Evolutionary conservation across 2,888 invertebrate species (phyloP), one percentile per base, ranked within the genome.

Genomic region (Hypselothyrea guttata): DNA sequence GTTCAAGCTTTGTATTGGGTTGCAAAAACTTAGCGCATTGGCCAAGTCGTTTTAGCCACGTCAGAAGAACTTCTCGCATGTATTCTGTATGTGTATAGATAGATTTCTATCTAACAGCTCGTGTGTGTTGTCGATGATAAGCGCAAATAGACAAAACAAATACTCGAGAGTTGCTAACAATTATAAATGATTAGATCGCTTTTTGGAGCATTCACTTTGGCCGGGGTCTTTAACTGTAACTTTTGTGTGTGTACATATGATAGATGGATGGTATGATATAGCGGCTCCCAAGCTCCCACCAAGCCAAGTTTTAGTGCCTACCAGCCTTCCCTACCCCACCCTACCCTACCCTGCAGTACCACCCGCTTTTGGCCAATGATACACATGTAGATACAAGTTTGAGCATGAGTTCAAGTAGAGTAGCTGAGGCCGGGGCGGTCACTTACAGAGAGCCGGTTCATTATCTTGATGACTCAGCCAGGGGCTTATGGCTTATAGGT

Each of bases 131-230:
- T 66, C 75, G 62, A 77, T 83, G 83, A 83, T 84, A 83, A 84
- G 79, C 79, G 75, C 65, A 83, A 83, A 83, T 67, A 82, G 75
- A 77, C 84, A 83, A 73, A 77, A 67, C 77, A 82, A 76, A 82
- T 71, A 82, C 67, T 78, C 57, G 67, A 81, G 67, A 81, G 67
- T 73, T 77, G 84, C 81, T 77, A 81, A 75, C 81, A 81, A 81
- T 81, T 81, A 84, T 81, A 81, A 81, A 81, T 81, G 81, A 81
- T 81, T 81, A 84, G 75, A 84, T 81, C 77, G 81, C 81, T 81
- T 81, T 81, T 84, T 81, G 78, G 75, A 81, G 81, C 81, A 77
- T 81, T 75, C 77, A 81, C 81, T 72, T 79, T 58, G 78, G 65
- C 61, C 75, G 65, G 22, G 77, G 66, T 73, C 68, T 77, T 71